Evolutionary conservation across 2,113 vertebrate species (phyloP).

Genomic region (Peromyscus californicus): DNA sequence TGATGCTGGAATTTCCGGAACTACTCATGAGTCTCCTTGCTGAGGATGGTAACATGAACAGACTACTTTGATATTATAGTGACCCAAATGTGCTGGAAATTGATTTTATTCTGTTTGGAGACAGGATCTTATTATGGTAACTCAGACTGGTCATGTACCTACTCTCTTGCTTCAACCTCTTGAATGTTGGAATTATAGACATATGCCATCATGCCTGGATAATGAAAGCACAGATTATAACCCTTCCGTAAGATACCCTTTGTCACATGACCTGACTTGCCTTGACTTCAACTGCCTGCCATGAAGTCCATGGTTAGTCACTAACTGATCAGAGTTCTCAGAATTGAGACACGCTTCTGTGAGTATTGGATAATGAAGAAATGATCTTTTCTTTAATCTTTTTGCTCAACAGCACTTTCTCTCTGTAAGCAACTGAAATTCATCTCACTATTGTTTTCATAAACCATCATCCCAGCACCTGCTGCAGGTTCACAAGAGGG

Average conservation of each 20-base stretch:
- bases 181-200: neutral
- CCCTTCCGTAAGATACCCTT: neutral
- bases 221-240: neutral
- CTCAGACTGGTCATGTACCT: neutral
- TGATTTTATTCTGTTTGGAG: neutral
- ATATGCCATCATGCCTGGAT: neutral
- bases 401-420: neutral
- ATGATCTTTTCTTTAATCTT: neutral
- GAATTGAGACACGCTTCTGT: conserved; percentile 15
- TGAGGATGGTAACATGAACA: neutral
- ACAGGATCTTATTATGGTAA: neutral
- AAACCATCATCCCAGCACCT: neutral
- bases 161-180: neutral
- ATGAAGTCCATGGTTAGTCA: neutral
- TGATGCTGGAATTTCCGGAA: neutral
- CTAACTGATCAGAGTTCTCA: neutral
- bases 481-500: neutral
- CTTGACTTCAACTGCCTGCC: conserved; percentile 2
- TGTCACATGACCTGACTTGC: neutral
- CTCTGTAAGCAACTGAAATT: neutral
- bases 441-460: conserved; percentile 10
- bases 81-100: neutral
- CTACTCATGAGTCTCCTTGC: neutral
- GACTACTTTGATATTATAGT: neutral
- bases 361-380: neutral